phyloP scores from a whole-genome alignment of 2,888 invertebrate genomes.

The Prenolepis imparis region DNA sequence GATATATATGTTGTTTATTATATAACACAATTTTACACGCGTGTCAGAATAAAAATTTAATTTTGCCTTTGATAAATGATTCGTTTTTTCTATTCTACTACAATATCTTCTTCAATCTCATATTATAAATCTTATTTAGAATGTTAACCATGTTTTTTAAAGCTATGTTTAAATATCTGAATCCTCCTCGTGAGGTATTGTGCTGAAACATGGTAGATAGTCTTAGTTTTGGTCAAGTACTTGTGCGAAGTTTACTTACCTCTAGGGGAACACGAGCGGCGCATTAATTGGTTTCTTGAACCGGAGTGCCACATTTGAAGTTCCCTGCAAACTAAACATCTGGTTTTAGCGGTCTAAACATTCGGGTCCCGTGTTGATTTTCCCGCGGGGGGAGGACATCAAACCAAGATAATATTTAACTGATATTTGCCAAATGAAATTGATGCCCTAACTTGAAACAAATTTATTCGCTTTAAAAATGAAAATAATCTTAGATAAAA shows the following conservation, averaged over 20 bases:
- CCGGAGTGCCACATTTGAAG: slow-evolving; percentile 49
- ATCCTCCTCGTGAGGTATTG: slow-evolving; percentile 21
- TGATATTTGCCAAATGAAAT: slow-evolving; percentile 28
- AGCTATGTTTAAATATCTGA: neutral
- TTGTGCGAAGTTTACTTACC: slow-evolving; percentile 48
- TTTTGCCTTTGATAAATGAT: neutral
- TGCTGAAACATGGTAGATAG: slow-evolving; percentile 26
- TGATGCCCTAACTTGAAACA: neutral
- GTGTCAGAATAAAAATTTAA: neutral
- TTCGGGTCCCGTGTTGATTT: slow-evolving; percentile 50
- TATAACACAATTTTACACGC: neutral
- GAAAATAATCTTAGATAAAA: neutral
- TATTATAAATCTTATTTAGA: neutral
- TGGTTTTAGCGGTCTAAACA: slow-evolving; percentile 66
- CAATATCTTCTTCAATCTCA: neutral
- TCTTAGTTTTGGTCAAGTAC: slow-evolving; percentile 48
- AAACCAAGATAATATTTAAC: slow-evolving; percentile 51
- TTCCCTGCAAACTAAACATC: slow-evolving; percentile 62
- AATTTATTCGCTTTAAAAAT: neutral
- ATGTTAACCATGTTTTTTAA: neutral
- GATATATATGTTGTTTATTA: neutral
- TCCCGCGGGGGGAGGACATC: slow-evolving; percentile 46
- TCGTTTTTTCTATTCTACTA: neutral
- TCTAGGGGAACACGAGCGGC: slow-evolving; percentile 24
- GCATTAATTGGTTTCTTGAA: slow-evolving; percentile 67